Percentiles rank a stretch among this genome's conserved stretches.
Conservation (phyloP, 2,113 vertebrate species). For the Calidris pygmaea region DNA sequence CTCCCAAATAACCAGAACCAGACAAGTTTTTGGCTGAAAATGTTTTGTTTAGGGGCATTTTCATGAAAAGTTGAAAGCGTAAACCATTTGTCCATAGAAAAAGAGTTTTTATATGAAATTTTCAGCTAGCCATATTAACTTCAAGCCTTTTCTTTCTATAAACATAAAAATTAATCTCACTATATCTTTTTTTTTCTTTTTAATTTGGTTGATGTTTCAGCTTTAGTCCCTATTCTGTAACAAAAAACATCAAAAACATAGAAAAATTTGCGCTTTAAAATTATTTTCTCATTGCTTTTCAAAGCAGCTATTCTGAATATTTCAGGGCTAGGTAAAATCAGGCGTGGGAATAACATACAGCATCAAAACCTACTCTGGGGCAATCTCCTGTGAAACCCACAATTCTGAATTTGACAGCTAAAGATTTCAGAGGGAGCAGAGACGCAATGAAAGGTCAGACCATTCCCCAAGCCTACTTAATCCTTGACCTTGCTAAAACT, state of each 20-base stretch:
- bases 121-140: not conserved
- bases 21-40: constrained; percentile 10
- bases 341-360: not conserved
- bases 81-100: not conserved
- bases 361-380: not conserved
- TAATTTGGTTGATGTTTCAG: not conserved
- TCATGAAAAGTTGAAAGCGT: not conserved
- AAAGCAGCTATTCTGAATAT: not conserved
- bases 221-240: not conserved
- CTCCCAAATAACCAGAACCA: constrained; percentile 43
- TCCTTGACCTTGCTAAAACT: not conserved
- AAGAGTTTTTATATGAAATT: not conserved
- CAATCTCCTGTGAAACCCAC: not conserved
- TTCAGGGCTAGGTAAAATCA: not conserved
- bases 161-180: not conserved
- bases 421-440: not conserved
- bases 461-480: not conserved
- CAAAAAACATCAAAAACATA: not conserved
- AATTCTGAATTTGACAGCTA: not conserved
- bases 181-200: not conserved
- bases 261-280: not conserved
- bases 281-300: not conserved
- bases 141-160: not conserved
- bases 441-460: not conserved
- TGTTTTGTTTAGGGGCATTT: constrained; percentile 1